phyloP scores from a whole-genome alignment of 2,113 vertebrate genomes.

The Mormyrus iriodes region DNA sequence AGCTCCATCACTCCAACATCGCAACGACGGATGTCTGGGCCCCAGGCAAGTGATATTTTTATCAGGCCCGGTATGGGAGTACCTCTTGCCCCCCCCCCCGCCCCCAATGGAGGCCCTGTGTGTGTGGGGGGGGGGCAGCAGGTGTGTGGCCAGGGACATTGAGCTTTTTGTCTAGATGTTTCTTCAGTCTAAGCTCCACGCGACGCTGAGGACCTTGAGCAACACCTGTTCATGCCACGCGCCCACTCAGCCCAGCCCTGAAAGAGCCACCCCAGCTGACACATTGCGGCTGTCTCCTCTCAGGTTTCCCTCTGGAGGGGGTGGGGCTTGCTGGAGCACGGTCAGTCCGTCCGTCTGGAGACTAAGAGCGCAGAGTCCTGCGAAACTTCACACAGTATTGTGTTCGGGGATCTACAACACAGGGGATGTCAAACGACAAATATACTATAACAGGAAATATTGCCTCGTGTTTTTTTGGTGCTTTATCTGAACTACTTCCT shows the following conservation, averaged over 20 bases:
- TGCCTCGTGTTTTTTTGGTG: not conserved
- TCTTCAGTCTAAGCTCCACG: constrained; percentile 63
- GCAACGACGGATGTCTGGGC: no score
- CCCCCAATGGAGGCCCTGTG: not conserved
- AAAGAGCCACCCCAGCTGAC: constrained; percentile 65
- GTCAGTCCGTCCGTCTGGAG: not conserved
- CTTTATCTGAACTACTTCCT: not conserved
- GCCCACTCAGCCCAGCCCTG: constrained; percentile 42
- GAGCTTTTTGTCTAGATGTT: constrained; percentile 64
- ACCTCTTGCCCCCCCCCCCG: no score
- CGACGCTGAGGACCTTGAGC: constrained; percentile 57
- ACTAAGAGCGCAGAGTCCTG: constrained; percentile 10
- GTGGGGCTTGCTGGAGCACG: constrained; percentile 1
- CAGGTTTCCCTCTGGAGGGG: constrained; percentile 42
- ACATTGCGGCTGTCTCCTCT: constrained; percentile 38
- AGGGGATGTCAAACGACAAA: not conserved
- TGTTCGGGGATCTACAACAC: not conserved
- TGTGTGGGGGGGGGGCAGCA: constrained; percentile 34
- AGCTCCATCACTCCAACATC: no score
- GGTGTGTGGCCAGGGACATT: constrained; percentile 59
- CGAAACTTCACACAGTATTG: not conserved
- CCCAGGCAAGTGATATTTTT: no score
- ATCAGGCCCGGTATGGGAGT: no score
- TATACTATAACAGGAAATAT: not conserved
- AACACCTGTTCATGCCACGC: constrained; percentile 71